Percentiles rank a stretch among this genome's conserved stretches.
phyloP scores from a whole-genome alignment of 2,113 vertebrate species.

The Camelus bactrianus region DNA sequence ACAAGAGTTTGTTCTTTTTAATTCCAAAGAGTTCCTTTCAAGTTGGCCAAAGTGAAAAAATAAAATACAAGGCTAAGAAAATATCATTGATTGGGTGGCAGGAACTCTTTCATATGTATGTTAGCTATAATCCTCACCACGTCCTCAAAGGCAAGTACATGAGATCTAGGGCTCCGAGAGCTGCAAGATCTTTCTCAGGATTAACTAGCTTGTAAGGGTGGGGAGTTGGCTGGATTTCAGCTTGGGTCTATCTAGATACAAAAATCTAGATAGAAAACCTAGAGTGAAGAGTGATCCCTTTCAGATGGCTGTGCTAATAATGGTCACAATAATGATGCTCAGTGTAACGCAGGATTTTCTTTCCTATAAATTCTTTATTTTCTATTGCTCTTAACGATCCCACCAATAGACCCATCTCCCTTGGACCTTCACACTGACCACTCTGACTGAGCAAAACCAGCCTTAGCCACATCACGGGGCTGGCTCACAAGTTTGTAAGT shows the following conservation, averaged over 20 bases:
- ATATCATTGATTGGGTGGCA: not conserved
- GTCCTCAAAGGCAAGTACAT: not conserved
- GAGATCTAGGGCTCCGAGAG: not conserved
- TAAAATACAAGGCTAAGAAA: not conserved
- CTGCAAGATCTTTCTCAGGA: not conserved
- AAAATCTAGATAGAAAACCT: not conserved
- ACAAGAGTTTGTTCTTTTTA: not conserved
- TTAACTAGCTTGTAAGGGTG: not conserved
- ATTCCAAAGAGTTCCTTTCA: not conserved
- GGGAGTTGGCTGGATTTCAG: not conserved
- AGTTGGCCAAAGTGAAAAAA: not conserved
- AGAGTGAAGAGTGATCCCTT: not conserved
- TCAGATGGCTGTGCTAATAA: not conserved
- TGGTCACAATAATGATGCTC: not conserved
- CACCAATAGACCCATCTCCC: not conserved
- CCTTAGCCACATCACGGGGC: not conserved
- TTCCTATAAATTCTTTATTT: not conserved
- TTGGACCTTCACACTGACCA: not conserved
- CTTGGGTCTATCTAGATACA: not conserved
- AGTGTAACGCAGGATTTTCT: not conserved
- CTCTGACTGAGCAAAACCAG: not conserved
- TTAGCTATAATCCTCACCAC: not conserved
- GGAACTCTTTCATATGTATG: not conserved
- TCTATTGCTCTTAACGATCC: not conserved
- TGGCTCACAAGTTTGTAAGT: not conserved